Conservation (phyloP, 2,888 invertebrate species). For the Orchestes rusci region DNA sequence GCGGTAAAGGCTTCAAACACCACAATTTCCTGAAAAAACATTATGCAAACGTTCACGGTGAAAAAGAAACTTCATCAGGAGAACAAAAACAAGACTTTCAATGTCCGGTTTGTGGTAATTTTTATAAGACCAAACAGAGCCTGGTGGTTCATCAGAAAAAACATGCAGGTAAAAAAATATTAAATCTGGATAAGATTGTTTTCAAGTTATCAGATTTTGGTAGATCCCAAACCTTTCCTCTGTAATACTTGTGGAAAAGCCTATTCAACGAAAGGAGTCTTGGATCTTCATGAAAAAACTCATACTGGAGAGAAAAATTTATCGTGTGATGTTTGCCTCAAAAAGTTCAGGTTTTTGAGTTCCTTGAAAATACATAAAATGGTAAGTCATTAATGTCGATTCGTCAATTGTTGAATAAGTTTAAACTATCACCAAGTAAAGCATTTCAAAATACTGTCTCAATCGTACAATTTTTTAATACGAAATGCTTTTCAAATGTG, state of each 20-base stretch:
- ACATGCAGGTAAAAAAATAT: conserved; percentile 14
- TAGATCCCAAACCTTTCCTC: conserved; percentile 16
- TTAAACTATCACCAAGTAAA: no score
- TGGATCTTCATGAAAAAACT: conserved; percentile 17
- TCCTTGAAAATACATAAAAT: conserved; percentile 16
- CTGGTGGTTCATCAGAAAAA: conserved; percentile 13
- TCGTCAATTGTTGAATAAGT: neutral
- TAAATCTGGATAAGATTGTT: no score
- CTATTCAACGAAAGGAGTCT: conserved; percentile 19
- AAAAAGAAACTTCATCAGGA: no score
- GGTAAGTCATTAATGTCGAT: conserved; percentile 6
- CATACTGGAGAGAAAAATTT: conserved; percentile 21
- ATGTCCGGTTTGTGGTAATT: conserved; percentile 15
- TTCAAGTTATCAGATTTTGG: neutral
- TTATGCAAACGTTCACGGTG: conserved; percentile 10
- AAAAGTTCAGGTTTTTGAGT: conserved; percentile 14
- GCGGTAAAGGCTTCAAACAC: conserved; percentile 17
- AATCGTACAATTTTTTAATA: neutral
- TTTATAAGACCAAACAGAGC: conserved; percentile 16
- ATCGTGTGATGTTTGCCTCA: conserved; percentile 14
- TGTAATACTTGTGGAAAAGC: conserved; percentile 21
- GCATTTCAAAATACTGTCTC: neutral
- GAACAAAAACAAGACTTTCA: neutral
- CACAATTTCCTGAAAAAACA: conserved; percentile 15
- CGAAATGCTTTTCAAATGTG: no score